A percentile compares a stretch with the other conserved stretches of the same genome.
Evolutionary conservation across 1,140 invertebrate genomes (phyloP).

Genomic region (Periplaneta americana): DNA sequence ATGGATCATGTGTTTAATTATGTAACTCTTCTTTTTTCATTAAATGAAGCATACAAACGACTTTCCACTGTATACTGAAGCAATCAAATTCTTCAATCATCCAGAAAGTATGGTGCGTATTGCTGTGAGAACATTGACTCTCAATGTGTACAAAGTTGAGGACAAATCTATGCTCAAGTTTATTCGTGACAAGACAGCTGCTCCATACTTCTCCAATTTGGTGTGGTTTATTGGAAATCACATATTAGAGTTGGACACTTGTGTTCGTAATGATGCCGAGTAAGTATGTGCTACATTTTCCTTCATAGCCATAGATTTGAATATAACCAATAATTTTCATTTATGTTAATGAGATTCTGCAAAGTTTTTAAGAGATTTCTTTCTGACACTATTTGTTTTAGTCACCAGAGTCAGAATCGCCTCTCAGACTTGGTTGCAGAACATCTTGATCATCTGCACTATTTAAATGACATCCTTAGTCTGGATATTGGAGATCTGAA

Average conservation of each 20-base stretch:
- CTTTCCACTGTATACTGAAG: conserved; percentile 98
- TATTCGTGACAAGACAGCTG: conserved; percentile 91
- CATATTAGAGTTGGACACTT: conserved; percentile 91
- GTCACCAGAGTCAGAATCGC: conserved; percentile 85
- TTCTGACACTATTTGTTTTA: too few species aligned
- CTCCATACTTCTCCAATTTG: conserved; percentile 96
- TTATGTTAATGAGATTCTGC: too few species aligned
- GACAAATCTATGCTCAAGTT: conserved; percentile 94
- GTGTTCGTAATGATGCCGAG: conserved; percentile 92
- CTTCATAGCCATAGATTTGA: not conserved
- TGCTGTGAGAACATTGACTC: conserved; percentile 92
- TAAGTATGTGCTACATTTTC: conserved; percentile 47
- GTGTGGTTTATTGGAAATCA: conserved; percentile 99
- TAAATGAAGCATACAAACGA: conserved; percentile 93
- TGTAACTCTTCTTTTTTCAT: not conserved
- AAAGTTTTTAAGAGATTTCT: too few species aligned
- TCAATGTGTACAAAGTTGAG: conserved; percentile 95
- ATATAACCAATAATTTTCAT: not conserved
- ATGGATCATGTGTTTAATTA: too few species aligned
- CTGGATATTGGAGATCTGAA: conserved; percentile 91
- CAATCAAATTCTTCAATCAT: conserved; percentile 99
- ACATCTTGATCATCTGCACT: conserved; percentile 96
- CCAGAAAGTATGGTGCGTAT: conserved; percentile 98
- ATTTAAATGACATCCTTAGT: conserved; percentile 94
- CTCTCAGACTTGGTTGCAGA: conserved; percentile 93